A percentile compares a stretch with the other conserved stretches of the same genome.
Conservation (phyloP, 2,113 vertebrate species). For the Corapipo altera region DNA sequence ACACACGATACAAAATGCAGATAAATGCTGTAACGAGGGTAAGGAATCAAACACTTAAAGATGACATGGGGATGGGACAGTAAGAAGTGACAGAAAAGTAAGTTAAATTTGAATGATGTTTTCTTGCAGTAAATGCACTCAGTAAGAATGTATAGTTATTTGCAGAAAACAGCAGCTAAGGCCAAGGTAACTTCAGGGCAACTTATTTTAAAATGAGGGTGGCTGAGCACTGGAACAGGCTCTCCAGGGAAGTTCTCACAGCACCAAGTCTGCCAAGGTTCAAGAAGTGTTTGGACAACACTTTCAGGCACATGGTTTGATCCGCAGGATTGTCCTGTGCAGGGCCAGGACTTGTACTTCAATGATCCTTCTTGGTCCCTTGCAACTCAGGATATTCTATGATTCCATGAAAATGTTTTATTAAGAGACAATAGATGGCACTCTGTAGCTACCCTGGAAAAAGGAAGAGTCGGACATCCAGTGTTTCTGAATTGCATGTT, state of each 20-base stretch:
- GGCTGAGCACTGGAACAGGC: not conserved
- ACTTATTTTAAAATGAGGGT: not conserved
- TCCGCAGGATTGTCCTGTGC: not conserved
- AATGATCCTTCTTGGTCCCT: not conserved
- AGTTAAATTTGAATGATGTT: not conserved
- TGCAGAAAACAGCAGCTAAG: not conserved
- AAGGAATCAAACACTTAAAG: not conserved
- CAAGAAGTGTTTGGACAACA: not conserved
- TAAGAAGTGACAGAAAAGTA: not conserved
- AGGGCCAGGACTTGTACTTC: not conserved
- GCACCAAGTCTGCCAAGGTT: not conserved
- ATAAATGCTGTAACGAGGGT: not conserved
- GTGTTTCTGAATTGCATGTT: not conserved
- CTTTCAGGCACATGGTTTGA: not conserved
- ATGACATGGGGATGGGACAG: not conserved
- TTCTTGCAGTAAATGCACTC: not conserved
- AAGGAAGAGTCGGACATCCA: not conserved
- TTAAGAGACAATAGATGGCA: constrained; percentile 37
- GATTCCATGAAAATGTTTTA: not conserved
- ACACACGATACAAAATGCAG: not conserved
- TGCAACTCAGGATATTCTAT: not conserved
- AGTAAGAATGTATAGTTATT: not conserved
- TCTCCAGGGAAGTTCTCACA: not conserved
- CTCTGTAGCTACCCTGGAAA: not conserved
- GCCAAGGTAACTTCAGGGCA: not conserved